Percentiles rank a stretch among this genome's conserved stretches.
Evolutionary conservation across 2,888 invertebrate genomes (phyloP).

Genomic region (Candidula unifasciata): DNA sequence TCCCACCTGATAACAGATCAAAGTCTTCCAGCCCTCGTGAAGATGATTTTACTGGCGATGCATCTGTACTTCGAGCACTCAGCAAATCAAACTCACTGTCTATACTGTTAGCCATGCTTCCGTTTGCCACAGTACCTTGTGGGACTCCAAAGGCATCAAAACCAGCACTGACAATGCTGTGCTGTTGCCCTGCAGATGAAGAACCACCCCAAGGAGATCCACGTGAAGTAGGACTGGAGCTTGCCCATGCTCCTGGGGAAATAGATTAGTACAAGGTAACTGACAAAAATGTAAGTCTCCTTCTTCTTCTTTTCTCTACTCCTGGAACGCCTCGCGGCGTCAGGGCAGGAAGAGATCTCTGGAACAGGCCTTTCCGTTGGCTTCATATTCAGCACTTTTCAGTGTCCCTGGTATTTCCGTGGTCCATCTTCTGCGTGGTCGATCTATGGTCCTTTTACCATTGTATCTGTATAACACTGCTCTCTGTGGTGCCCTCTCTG

Average conservation of each 20-base stretch:
- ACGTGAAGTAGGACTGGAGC: constrained; percentile 43
- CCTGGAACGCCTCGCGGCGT: too few relatives aligned
- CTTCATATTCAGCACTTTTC: too few relatives aligned
- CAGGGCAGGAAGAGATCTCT: too few relatives aligned
- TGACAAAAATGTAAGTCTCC: too few relatives aligned
- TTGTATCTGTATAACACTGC: too few relatives aligned
- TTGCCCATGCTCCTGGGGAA: constrained; percentile 42
- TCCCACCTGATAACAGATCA: constrained; percentile 67
- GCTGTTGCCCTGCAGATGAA: constrained; percentile 50
- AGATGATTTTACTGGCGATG: constrained; percentile 64
- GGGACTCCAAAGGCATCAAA: constrained; percentile 56
- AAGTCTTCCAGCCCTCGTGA: constrained; percentile 64
- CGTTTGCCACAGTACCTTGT: constrained; percentile 59
- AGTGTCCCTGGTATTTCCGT: too few relatives aligned
- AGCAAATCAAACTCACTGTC: constrained; percentile 76
- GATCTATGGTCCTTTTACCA: too few relatives aligned
- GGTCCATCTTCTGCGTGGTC: too few relatives aligned
- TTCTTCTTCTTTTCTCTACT: too few relatives aligned
- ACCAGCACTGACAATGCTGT: constrained; percentile 17
- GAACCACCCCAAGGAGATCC: constrained; percentile 51
- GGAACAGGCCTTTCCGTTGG: too few relatives aligned
- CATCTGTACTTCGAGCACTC: constrained; percentile 64
- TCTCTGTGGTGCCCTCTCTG: too few relatives aligned
- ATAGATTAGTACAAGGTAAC: too few relatives aligned
- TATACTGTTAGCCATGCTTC: constrained; percentile 62